A percentile compares a stretch with the other conserved stretches of the same genome.
Conservation (phyloP, 1,140 invertebrate species). For the Venustaconcha ellipsiformis region DNA sequence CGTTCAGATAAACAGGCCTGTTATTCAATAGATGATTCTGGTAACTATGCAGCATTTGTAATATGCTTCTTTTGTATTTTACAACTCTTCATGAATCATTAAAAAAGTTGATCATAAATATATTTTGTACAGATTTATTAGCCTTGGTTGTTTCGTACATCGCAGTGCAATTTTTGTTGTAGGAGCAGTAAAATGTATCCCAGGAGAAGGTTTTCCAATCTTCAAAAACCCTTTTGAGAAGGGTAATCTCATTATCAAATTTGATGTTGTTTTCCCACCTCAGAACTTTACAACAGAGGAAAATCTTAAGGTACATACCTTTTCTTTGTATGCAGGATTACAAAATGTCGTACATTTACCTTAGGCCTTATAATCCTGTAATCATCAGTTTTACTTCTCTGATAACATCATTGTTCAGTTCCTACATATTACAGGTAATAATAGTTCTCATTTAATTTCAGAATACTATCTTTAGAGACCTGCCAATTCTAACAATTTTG, state of each 20-base stretch:
- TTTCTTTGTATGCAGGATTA: background rate
- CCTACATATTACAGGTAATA: no score
- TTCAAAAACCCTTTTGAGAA: slow-evolving; percentile 98
- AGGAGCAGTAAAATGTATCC: slow-evolving; percentile 86
- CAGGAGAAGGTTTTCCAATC: slow-evolving; percentile 96
- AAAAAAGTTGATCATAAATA: no score
- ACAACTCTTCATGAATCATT: background rate
- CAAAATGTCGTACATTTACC: no score
- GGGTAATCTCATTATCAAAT: slow-evolving; percentile 93
- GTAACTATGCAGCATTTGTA: background rate
- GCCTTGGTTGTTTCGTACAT: no score
- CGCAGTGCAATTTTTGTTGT: slow-evolving; percentile 15
- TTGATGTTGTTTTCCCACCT: slow-evolving; percentile 91
- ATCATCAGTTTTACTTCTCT: no score
- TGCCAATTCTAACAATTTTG: no score
- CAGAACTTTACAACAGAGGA: slow-evolving; percentile 80
- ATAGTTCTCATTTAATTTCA: no score
- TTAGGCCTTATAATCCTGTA: no score
- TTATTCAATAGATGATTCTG: background rate
- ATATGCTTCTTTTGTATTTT: background rate
- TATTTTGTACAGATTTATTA: no score
- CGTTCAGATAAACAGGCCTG: no score
- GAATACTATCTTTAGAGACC: no score
- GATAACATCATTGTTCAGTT: no score
- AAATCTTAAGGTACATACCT: slow-evolving; percentile 72